Base-by-base conservation (phyloP, 2,797 vertebrate species). In the Manis crassicaudata region DNA sequence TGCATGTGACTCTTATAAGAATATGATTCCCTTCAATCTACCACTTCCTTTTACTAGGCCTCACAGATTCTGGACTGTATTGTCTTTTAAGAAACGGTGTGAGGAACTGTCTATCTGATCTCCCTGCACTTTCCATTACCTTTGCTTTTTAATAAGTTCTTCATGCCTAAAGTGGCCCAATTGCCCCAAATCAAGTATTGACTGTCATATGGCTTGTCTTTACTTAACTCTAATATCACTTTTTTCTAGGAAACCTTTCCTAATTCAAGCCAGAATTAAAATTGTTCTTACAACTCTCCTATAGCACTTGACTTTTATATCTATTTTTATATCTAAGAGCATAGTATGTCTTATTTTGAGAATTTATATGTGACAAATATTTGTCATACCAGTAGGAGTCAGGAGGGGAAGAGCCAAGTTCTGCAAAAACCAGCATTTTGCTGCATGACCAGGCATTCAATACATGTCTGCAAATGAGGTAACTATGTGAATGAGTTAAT, bases 191-290 rank as follows among this genome's bases (percentile, higher is more conserved):
- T 52, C 29, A 52, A 84, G 20, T 40, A 13, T 94, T 58, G 62
- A 88, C 35, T 72, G 27, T 81, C 40, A 50, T 9, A 76, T 75
- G n/a, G 43, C 32, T 82, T 58, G 37, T 65, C n/a, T 67, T 67
- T 23, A 16, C 10, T 54, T 79, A 60, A 84, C 3, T 56, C 13
- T 68, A 65, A 58, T 16, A 58, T 63, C 25, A 73, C 11, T 35
- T 81, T 90, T 96, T 88, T 56, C 58, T 76, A 82, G n/a, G 46
- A 95, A 90, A 46, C 35, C 10, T 72, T 83, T 76, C 17, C 40
- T 56, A 73, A 84, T 56, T 70, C 2, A 65, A 93, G 83, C 10
- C 35, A 65, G 35, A 87, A 84, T 83, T 90, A 68, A 81, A 87
- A 70, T 20, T 86, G 7, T 56, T 68, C 14, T 37, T n/a, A 18